Evolutionary conservation across 2,113 vertebrate species (phyloP).

Genomic region (Lophotis ruficrista): DNA sequence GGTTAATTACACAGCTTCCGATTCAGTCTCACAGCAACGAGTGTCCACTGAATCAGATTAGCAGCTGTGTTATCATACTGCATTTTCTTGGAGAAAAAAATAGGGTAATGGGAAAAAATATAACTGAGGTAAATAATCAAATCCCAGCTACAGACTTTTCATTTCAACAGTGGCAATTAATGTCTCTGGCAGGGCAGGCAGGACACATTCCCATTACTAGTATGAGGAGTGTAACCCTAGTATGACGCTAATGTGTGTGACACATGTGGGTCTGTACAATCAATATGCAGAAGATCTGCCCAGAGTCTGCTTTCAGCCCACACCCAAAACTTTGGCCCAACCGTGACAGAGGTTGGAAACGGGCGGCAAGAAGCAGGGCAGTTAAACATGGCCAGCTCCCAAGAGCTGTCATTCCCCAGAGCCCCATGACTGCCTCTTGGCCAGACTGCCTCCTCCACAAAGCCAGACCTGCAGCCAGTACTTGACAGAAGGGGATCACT

Average conservation of each 20-base stretch:
- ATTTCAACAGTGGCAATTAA: not conserved
- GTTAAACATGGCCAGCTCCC: not conserved
- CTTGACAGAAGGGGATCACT: not conserved
- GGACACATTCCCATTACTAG: not conserved
- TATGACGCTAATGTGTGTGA: not conserved
- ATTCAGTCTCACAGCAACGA: not conserved
- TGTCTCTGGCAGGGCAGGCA: not conserved
- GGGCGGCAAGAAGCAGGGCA: not conserved
- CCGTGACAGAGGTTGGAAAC: not conserved
- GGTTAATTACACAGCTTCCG: not conserved
- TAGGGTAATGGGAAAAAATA: not conserved
- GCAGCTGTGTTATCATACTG: not conserved
- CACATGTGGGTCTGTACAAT: not conserved
- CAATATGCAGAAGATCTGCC: not conserved
- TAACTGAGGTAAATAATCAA: not conserved
- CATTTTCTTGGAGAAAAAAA: constrained; percentile 9
- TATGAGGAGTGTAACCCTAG: not conserved
- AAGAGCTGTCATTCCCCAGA: not conserved
- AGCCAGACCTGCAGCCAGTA: not conserved
- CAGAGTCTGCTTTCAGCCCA: not conserved
- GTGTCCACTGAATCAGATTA: not conserved
- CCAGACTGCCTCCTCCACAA: not conserved
- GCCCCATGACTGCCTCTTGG: not conserved
- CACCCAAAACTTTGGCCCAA: not conserved
- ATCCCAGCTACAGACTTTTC: not conserved